Evolutionary conservation across 1,140 invertebrate genomes (phyloP).

Genomic region (Temnothorax nylanderi): DNA sequence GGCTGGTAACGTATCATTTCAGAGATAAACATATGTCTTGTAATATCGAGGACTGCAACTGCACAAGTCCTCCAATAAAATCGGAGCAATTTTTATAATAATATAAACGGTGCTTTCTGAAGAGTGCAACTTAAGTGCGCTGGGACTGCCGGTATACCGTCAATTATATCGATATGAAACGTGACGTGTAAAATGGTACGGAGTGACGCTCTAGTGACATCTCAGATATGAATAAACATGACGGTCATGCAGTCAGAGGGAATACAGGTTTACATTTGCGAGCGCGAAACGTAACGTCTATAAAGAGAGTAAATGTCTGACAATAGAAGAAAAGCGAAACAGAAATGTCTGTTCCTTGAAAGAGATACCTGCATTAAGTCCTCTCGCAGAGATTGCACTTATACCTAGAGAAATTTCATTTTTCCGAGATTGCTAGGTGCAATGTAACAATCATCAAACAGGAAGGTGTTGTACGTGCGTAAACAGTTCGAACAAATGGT

Average conservation of each 20-base stretch:
- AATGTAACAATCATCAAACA: background rate
- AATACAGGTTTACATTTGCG: conserved; percentile 25
- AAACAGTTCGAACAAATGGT: background rate
- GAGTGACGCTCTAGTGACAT: conserved; percentile 22
- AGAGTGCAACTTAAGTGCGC: background rate
- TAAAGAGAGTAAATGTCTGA: conserved; percentile 38
- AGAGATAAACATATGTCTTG: conserved; percentile 15
- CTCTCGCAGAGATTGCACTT: background rate
- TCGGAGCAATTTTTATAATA: conserved; percentile 44
- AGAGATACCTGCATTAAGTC: conserved; percentile 7
- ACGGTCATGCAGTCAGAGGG: conserved; percentile 7
- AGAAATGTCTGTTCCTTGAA: conserved; percentile 41
- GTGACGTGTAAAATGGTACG: conserved; percentile 14
- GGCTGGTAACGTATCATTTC: conserved; percentile 22
- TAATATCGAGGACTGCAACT: background rate
- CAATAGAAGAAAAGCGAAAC: conserved; percentile 62
- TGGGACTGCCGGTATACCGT: background rate
- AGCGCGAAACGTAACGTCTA: conserved; percentile 50
- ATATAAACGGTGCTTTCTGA: conserved; percentile 32
- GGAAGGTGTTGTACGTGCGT: background rate
- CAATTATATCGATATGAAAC: conserved; percentile 47
- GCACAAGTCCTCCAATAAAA: conserved; percentile 14
- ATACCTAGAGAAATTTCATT: conserved; percentile 20
- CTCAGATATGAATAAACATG: conserved; percentile 25
- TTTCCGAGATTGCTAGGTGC: conserved; percentile 18